phyloP scores from a whole-genome alignment of 2,797 vertebrate species.

The Chrosomus eos region DNA sequence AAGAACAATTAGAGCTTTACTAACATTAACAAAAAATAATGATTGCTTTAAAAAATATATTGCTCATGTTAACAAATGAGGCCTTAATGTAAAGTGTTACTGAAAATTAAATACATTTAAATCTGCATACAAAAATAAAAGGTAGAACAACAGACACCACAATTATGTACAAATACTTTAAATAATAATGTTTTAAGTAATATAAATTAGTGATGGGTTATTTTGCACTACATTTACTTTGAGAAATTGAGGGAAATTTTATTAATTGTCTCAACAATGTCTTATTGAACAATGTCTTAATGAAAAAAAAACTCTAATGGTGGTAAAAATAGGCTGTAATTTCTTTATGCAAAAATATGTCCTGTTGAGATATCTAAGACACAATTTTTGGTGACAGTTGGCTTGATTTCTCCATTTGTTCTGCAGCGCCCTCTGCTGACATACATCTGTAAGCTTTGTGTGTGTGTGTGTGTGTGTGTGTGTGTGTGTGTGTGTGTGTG shows the following conservation, averaged over 20 bases:
- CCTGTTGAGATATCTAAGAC: neutral
- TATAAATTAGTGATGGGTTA: neutral
- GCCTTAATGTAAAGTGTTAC: neutral
- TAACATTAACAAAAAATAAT: neutral
- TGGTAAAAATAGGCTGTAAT: neutral
- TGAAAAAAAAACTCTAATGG: neutral
- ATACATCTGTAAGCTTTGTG: neutral
- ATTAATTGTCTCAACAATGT: too few species aligned
- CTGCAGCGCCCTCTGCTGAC: slow-evolving; percentile 46
- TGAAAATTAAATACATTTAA: neutral
- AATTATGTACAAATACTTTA: neutral
- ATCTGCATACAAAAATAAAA: neutral
- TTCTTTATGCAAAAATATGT: neutral
- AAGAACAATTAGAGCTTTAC: neutral
- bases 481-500: neutral
- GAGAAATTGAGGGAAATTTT: too few species aligned
- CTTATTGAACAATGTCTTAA: neutral
- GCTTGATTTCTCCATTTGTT: neutral
- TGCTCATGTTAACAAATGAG: neutral
- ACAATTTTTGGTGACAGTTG: neutral
- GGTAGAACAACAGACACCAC: neutral
- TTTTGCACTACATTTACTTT: neutral
- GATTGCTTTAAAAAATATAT: neutral
- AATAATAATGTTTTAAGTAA: neutral
- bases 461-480: slow-evolving; percentile 35